These are phyloP conservation scores for Chorisops tibialis DNA, from an alignment of 2,888 invertebrate species.

Conservation along the genomic window DNA sequence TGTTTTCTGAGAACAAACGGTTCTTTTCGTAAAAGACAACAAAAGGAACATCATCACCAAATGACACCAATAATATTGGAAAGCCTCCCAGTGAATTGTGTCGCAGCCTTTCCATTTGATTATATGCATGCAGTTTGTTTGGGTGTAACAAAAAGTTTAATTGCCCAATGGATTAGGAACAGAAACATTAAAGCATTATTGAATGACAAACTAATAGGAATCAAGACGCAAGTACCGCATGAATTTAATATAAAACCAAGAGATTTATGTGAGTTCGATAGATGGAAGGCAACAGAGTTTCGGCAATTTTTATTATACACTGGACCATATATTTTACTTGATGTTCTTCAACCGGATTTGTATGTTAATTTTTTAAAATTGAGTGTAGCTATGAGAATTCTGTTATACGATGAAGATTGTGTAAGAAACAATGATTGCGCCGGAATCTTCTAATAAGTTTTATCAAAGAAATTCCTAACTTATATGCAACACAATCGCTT, in stretches of 20 bases:
- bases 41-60: background rate
- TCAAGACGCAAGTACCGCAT: background rate
- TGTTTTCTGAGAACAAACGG: no score
- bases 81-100: background rate
- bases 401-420: no score
- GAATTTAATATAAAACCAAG: background rate
- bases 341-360: no score
- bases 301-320: no score
- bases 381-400: no score
- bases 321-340: no score
- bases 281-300: background rate
- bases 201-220: background rate
- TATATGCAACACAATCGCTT: constrained; percentile 29
- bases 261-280: background rate
- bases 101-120: background rate
- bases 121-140: background rate
- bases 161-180: no score
- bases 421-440: no score
- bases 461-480: constrained; percentile 17
- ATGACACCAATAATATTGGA: no score
- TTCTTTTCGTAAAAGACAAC: background rate
- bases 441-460: background rate
- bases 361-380: no score
- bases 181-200: background rate
- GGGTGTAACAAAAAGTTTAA: no score